phyloP scores from a whole-genome alignment of 1,140 invertebrate genomes.

The Homalodisca vitripennis region DNA sequence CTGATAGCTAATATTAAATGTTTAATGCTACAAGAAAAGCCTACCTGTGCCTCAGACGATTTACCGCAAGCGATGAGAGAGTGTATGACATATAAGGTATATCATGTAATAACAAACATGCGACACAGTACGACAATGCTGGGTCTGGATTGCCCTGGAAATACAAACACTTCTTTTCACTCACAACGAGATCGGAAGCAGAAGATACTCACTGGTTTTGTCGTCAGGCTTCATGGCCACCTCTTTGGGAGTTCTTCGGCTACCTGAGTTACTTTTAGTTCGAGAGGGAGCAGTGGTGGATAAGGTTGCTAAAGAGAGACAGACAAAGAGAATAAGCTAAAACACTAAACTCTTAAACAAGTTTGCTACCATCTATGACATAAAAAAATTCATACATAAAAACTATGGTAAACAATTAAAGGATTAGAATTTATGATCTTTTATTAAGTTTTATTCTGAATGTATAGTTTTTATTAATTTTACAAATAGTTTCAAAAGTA shows the following conservation, averaged over 20 bases:
- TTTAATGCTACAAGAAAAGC: too few species aligned
- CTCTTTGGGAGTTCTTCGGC: slow-evolving; percentile 14
- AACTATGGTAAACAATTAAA: too few species aligned
- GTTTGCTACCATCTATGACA: slow-evolving; percentile 30
- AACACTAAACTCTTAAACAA: slow-evolving; percentile 33
- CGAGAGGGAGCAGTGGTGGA: slow-evolving; percentile 52
- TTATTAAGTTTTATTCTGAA: too few species aligned
- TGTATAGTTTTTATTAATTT: too few species aligned
- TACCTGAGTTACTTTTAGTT: slow-evolving; percentile 51
- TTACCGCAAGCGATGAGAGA: too few species aligned
- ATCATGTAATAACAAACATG: neutral
- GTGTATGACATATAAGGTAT: neutral
- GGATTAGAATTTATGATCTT: too few species aligned
- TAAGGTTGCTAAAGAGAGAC: slow-evolving; percentile 52
- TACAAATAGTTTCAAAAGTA: too few species aligned
- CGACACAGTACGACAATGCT: neutral
- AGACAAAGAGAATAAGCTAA: slow-evolving; percentile 45
- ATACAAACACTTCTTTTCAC: neutral
- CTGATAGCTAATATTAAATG: too few species aligned
- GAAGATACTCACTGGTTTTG: slow-evolving; percentile 27
- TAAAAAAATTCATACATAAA: slow-evolving; percentile 26
- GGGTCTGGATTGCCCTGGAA: neutral
- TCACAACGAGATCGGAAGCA: neutral
- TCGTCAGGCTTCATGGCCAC: neutral
- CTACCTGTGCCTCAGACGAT: too few species aligned